A percentile compares a stretch with the other conserved stretches of the same genome.
These are phyloP conservation scores for Drosophila phalerata DNA, from an alignment of 2,888 invertebrate genomes.

Conservation along the genomic window DNA sequence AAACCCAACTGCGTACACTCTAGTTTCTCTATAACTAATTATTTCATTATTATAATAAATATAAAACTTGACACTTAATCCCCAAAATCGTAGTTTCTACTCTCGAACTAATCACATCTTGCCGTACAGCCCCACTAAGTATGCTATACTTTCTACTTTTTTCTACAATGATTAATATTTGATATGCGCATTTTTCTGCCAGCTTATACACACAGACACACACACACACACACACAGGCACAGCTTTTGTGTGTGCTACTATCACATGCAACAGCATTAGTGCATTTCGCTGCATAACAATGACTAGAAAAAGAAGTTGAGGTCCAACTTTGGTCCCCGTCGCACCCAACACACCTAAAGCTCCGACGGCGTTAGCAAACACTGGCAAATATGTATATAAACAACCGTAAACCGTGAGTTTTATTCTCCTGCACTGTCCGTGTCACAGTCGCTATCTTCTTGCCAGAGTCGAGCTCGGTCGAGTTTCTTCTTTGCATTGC, in stretches of 20 bases:
- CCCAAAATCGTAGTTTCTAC: conserved; percentile 1
- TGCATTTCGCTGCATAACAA: conserved; percentile 63
- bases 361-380: conserved; percentile 9
- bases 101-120: neutral
- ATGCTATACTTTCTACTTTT: conserved; percentile 22
- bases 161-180: conserved; percentile 49
- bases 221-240: neutral
- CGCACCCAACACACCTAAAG: neutral
- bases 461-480: conserved; percentile 2
- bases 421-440: conserved; percentile 45
- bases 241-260: conserved; percentile 26
- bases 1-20: too few relatives aligned
- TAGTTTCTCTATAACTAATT: neutral
- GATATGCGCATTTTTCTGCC: conserved; percentile 29
- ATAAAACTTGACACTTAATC: neutral
- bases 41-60: neutral
- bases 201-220: conserved; percentile 11
- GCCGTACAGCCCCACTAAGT: neutral
- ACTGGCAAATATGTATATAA: conserved; percentile 24
- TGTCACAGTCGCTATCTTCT: neutral
- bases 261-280: conserved; percentile 66
- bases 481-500: conserved; percentile 42
- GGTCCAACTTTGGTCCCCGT: conserved; percentile 31
- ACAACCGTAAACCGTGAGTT: conserved; percentile 53
- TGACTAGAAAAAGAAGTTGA: conserved; percentile 32